Evolutionary conservation across 2,888 invertebrate species (phyloP).

Genomic region (Ischnura elegans): DNA sequence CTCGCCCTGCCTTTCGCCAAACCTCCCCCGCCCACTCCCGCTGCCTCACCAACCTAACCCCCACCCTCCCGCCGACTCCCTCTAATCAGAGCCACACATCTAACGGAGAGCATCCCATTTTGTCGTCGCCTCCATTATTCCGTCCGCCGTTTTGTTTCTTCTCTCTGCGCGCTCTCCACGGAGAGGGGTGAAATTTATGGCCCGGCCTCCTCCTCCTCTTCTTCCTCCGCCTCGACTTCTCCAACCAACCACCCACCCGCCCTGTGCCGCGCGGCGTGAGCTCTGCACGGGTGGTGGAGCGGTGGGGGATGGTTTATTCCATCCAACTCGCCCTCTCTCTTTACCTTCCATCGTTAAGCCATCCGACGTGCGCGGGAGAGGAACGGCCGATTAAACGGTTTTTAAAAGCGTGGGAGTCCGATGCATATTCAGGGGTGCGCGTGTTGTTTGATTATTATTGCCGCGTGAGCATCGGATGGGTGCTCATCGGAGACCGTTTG

Average conservation of each 20-base stretch:
- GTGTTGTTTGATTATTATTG: conserved; percentile 52
- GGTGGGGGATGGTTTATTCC: conserved; percentile 6
- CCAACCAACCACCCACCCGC: no score
- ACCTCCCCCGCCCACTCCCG: not conserved
- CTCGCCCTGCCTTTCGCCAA: not conserved
- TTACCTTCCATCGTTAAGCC: not conserved
- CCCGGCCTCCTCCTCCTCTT: not conserved
- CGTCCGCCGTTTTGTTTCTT: conserved; percentile 61
- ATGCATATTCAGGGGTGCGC: conserved; percentile 30
- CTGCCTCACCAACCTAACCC: not conserved
- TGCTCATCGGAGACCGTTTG: not conserved
- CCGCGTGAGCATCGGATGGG: not conserved
- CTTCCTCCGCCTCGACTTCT: not conserved
- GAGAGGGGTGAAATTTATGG: conserved; percentile 53
- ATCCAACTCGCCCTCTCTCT: not conserved
- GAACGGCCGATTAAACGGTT: conserved; percentile 56
- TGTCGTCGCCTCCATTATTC: conserved; percentile 67
- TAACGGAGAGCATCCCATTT: conserved; percentile 63
- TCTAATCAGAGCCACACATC: conserved; percentile 67
- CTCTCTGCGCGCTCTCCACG: conserved; percentile 28
- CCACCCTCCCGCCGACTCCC: not conserved
- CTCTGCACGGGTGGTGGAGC: conserved; percentile 46
- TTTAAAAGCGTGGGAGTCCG: conserved; percentile 38
- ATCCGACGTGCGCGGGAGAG: not conserved
- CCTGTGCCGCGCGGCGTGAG: conserved; percentile 43